phyloP scores from a whole-genome alignment of 2,888 invertebrate species.

The Parnassius glacialis region DNA sequence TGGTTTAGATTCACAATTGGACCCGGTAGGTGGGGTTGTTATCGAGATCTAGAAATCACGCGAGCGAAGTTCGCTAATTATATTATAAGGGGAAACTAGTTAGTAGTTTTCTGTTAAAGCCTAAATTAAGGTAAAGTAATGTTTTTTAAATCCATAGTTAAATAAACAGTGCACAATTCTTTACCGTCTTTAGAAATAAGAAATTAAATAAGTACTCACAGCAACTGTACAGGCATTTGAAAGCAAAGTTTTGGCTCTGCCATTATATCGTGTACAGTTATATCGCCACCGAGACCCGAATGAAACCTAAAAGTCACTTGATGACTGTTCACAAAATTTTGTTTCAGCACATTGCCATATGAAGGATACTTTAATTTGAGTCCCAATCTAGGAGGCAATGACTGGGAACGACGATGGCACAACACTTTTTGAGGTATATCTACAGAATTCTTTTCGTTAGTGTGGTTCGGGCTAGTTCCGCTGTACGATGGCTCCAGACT shows the following conservation, averaged over 20 bases:
- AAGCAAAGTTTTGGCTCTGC: conserved; percentile 93
- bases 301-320: conserved; percentile 92
- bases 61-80: too few species aligned
- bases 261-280: conserved; percentile 96
- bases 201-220: conserved; percentile 82
- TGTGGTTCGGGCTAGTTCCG: conserved; percentile 85
- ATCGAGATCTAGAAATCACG: too few species aligned
- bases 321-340: conserved; percentile 87
- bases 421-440: conserved; percentile 63
- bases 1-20: too few species aligned
- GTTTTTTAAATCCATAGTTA: too few species aligned
- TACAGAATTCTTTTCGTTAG: conserved; percentile 66
- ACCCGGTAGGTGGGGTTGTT: too few species aligned
- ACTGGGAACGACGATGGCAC: conserved; percentile 87
- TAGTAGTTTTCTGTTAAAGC: too few species aligned
- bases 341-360: conserved; percentile 85
- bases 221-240: conserved; percentile 90
- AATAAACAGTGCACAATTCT: too few species aligned
- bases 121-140: too few species aligned
- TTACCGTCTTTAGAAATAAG: not conserved
- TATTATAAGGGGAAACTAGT: too few species aligned
- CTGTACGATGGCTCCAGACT: conserved; percentile 88
- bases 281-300: conserved; percentile 94
- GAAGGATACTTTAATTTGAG: conserved; percentile 90
- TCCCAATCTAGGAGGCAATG: conserved; percentile 90